Evolutionary conservation across 2,888 invertebrate genomes (phyloP).

Genomic region (Eupeodes luniger): DNA sequence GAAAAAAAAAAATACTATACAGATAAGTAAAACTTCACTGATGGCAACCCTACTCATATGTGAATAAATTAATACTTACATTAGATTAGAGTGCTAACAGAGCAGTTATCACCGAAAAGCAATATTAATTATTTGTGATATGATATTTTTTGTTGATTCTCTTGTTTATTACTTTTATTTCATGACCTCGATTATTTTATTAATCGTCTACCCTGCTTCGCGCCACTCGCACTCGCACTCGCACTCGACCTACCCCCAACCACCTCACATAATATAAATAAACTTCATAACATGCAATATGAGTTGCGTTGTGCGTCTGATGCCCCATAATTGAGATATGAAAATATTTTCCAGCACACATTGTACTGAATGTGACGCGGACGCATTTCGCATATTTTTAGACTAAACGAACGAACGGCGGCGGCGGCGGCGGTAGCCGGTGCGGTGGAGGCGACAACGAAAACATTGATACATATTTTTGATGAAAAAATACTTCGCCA

Average conservation of each 20-base stretch:
- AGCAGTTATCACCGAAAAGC: slow-evolving; percentile 67
- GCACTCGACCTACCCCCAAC: background rate
- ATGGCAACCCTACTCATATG: slow-evolving; percentile 5
- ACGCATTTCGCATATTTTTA: slow-evolving; percentile 17
- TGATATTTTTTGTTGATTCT: slow-evolving; percentile 34
- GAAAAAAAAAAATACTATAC: background rate
- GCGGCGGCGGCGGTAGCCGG: too few relatives aligned
- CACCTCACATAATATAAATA: background rate
- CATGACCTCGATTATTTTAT: slow-evolving; percentile 58
- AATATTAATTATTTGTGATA: slow-evolving; percentile 64
- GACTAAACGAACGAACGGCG: background rate
- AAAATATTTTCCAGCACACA: background rate
- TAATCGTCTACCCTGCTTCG: background rate
- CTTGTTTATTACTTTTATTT: slow-evolving; percentile 23
- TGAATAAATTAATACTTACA: background rate
- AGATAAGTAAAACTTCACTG: background rate
- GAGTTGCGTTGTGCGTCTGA: background rate
- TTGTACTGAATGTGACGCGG: background rate
- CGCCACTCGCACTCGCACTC: background rate
- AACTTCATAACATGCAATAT: background rate
- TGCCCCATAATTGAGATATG: slow-evolving; percentile 4
- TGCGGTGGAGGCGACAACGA: background rate
- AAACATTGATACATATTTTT: background rate
- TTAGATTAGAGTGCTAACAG: slow-evolving; percentile 67
- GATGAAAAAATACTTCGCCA: slow-evolving; percentile 4